Evolutionary conservation across 2,888 invertebrate genomes (phyloP), one percentile per base, ranked within the genome.

Genomic region (Unio pictorum): DNA sequence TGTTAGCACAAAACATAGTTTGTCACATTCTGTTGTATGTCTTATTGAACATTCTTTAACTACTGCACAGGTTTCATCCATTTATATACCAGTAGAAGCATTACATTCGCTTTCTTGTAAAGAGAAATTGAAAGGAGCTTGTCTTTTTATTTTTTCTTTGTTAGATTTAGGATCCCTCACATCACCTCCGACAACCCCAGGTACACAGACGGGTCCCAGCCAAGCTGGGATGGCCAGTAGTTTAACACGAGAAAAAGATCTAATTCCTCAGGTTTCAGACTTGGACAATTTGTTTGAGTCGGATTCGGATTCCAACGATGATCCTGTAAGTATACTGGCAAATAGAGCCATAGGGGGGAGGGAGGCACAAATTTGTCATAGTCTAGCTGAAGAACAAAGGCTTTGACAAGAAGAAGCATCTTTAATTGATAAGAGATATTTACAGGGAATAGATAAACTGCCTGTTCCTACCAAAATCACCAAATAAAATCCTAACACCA

Each of bases 281-380:
- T 93, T 98, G 81, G 97, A 98, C 87, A 95, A 97, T 90, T 94
- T 98, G 87, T 98, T 98, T 91, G 96, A 96, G 89, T 95, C 96
- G 89, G 95, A 95, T 0, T 91, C 95, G 87, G 95, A 95, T 72
- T 95, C 95, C 88, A 95, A 95, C 86, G 96, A 96, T 90, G 96
- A 96, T 92, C 93, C 94, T 90, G 95, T 95, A 92, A 93, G 85
- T 82, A 61, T 30, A 45, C 11, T 45, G 7, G 7, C 7, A 7
- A 34, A 34, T 1, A 34, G 34, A 34, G 6, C 7, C 34, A 28
- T 6, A 28, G 3, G 20, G 28, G 23, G 30, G 45, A 11, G 34
- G 34, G 6, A 2, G 11, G 11, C 11, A 45, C 11, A 45, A 4
- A 7, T 1, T 45, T 45, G 45, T 45, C 45, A 8, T 11, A 45